A percentile compares a stretch with the other conserved stretches of the same genome.
These are phyloP conservation scores for Ectemnius cavifrons DNA, from an alignment of 2,888 invertebrate species.

Conservation along the genomic window DNA sequence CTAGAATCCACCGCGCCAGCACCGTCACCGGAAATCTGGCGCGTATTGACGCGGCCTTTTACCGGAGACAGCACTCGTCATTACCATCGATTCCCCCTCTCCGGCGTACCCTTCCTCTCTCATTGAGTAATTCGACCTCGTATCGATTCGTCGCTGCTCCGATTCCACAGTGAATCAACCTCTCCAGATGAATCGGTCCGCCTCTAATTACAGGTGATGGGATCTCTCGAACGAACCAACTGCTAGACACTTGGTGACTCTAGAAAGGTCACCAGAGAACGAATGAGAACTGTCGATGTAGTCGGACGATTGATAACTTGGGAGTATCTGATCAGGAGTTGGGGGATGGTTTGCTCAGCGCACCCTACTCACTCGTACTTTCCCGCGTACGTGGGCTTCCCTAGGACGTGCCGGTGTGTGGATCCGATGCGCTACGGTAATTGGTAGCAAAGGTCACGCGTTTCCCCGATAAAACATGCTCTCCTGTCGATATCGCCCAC, in stretches of 20 bases:
- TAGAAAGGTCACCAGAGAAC: neutral
- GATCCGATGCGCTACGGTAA: neutral
- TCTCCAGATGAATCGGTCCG: neutral
- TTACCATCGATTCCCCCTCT: neutral
- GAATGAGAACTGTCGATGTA: neutral
- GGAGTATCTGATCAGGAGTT: neutral
- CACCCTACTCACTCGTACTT: neutral
- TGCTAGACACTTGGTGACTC: neutral
- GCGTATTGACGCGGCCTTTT: neutral
- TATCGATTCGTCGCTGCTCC: constrained; percentile 30
- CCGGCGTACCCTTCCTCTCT: constrained; percentile 6
- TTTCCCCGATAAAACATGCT: neutral
- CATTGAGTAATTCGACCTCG: constrained; percentile 42
- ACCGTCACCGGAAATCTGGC: neutral
- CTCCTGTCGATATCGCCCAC: neutral
- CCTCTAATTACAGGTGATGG: neutral
- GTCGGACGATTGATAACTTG: neutral
- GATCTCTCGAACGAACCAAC: neutral
- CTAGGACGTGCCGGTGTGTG: neutral
- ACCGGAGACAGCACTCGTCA: constrained; percentile 6
- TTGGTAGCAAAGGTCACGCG: neutral
- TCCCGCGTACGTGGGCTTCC: neutral
- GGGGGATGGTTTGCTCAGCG: neutral
- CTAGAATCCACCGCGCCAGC: neutral
- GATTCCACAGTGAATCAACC: constrained; percentile 25